phyloP scores from a whole-genome alignment of 53 echinoderm and acorn worm species.

The Holothuria leucospilota region DNA sequence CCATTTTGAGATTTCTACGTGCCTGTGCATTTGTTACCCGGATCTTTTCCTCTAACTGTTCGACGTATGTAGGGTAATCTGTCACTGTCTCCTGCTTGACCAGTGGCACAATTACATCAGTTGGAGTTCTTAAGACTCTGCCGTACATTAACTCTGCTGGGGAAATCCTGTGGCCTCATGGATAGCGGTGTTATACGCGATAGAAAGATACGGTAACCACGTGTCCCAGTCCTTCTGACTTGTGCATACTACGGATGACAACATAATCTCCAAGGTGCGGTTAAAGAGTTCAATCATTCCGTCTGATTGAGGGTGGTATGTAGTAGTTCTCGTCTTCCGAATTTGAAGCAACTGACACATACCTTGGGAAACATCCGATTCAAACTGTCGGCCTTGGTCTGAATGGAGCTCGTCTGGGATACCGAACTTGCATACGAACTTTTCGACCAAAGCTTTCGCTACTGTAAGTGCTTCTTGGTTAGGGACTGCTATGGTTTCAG shows the following conservation, averaged over 20 bases:
- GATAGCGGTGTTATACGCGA: slow-evolving; percentile 1
- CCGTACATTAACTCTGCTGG: background rate
- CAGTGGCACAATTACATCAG: too few species aligned
- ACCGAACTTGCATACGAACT: too few species aligned
- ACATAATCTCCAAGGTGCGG: background rate
- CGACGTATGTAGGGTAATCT: background rate
- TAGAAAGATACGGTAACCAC: background rate
- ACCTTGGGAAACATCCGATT: background rate
- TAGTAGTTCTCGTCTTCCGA: slow-evolving; percentile 6
- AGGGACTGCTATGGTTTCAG: too few species aligned
- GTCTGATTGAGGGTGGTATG: slow-evolving; percentile 19
- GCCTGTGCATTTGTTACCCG: background rate
- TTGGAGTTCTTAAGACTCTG: background rate
- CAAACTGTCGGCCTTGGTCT: slow-evolving; percentile 26
- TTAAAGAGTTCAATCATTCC: slow-evolving; percentile 26
- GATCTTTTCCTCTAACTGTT: slow-evolving; percentile 12
- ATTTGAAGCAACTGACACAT: slow-evolving; percentile 3
- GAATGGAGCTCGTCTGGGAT: slow-evolving; percentile 22
- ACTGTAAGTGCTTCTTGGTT: too few species aligned
- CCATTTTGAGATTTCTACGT: background rate
- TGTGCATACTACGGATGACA: background rate
- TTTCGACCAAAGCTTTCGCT: too few species aligned
- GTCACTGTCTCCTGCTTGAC: too few species aligned
- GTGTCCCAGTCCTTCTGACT: too few species aligned
- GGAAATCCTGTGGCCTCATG: slow-evolving; percentile 16